Evolutionary conservation across 2,888 invertebrate genomes (phyloP).

Genomic region (Gymnocheta viridis): DNA sequence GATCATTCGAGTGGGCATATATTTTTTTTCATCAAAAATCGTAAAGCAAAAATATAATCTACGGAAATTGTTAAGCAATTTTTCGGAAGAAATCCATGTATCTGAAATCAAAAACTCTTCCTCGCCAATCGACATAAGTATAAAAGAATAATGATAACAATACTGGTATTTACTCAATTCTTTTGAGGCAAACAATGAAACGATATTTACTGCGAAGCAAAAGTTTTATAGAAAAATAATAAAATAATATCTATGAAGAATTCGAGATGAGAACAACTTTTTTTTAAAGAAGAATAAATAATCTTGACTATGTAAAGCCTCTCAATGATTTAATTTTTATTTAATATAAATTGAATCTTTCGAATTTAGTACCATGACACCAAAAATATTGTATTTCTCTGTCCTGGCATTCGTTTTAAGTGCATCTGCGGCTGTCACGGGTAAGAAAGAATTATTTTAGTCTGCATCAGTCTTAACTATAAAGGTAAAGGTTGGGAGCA

Average conservation of each 20-base stretch:
- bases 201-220: background rate
- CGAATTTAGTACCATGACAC: constrained; percentile 10
- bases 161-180: constrained; percentile 50
- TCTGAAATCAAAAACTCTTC: too few relatives aligned
- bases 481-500: too few relatives aligned
- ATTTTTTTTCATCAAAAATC: too few relatives aligned
- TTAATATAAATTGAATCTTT: constrained; percentile 7
- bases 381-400: constrained; percentile 16
- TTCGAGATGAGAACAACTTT: constrained; percentile 15
- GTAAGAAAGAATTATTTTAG: constrained; percentile 39
- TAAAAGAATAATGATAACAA: too few relatives aligned
- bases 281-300: background rate
- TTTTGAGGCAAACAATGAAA: constrained; percentile 9
- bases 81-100: too few relatives aligned
- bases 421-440: background rate
- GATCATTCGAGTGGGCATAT: too few relatives aligned
- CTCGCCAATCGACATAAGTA: too few relatives aligned
- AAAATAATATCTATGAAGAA: background rate
- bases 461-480: too few relatives aligned
- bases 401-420: constrained; percentile 19
- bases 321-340: background rate
- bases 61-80: too few relatives aligned
- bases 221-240: constrained; percentile 19
- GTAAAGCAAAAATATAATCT: too few relatives aligned
- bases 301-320: constrained; percentile 23